A percentile compares a stretch with the other conserved stretches of the same genome.
phyloP scores from a whole-genome alignment of 1,140 invertebrate species.

The Megalonaias nervosa region DNA sequence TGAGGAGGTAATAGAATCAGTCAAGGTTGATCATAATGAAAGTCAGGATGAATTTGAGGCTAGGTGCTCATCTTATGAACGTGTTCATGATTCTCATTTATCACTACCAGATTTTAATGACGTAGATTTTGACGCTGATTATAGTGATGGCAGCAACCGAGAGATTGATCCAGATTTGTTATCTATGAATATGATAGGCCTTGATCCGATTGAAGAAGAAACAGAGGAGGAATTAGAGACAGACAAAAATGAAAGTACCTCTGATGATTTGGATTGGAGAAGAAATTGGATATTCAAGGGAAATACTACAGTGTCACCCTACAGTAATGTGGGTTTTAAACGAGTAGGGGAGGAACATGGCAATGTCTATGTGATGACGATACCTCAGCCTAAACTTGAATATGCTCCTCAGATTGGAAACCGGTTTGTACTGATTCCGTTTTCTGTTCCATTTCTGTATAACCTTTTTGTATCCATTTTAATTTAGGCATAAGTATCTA shows the following conservation, averaged over 20 bases:
- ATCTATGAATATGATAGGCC: constrained; percentile 53
- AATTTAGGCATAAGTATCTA: background rate
- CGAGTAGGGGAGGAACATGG: constrained; percentile 23
- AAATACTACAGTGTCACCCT: constrained; percentile 38
- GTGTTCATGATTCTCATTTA: constrained; percentile 40
- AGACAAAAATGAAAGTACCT: constrained; percentile 40
- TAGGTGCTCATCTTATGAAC: constrained; percentile 48
- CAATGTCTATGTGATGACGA: constrained; percentile 39
- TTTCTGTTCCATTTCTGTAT: background rate
- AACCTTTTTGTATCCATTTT: too few relatives aligned
- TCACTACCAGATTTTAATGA: constrained; percentile 57
- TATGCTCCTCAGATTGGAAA: constrained; percentile 56
- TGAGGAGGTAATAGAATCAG: constrained; percentile 44
- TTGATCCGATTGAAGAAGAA: constrained; percentile 64
- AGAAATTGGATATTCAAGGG: constrained; percentile 64
- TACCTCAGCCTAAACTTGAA: constrained; percentile 52
- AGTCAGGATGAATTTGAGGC: constrained; percentile 46
- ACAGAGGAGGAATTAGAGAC: constrained; percentile 59
- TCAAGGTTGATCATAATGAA: constrained; percentile 43
- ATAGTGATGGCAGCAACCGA: constrained; percentile 50
- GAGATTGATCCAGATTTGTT: constrained; percentile 64
- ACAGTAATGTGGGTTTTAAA: background rate
- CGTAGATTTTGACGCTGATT: constrained; percentile 41
- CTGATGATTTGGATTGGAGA: constrained; percentile 40
- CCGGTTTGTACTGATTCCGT: constrained; percentile 39